Evolutionary conservation across 2,113 vertebrate species (phyloP).

Genomic region (Notarius lentiginosus): DNA sequence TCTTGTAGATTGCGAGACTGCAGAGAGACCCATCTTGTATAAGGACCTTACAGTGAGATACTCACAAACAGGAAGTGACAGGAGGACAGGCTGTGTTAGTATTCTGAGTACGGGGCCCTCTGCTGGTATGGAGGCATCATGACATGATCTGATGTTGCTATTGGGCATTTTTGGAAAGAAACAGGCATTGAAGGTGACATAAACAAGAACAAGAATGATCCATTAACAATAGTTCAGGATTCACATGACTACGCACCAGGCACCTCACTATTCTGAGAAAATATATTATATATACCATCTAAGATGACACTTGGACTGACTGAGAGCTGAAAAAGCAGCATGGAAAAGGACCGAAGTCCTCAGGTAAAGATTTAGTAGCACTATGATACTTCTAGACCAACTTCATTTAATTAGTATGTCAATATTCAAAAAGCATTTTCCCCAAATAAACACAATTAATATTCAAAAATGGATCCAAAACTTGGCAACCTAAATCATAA

Average conservation of each 20-base stretch:
- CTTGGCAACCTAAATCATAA: constrained; percentile 24
- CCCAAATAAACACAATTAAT: constrained; percentile 13
- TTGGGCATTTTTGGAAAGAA: neutral
- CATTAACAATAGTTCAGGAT: neutral
- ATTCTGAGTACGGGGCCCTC: neutral
- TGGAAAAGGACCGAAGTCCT: neutral
- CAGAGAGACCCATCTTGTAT: no score
- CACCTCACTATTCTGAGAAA: neutral
- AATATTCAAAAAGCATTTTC: neutral
- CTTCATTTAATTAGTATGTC: constrained; percentile 2
- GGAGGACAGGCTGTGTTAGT: neutral
- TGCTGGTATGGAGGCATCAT: neutral
- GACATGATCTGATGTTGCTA: neutral
- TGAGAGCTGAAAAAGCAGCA: no score
- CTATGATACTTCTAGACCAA: neutral
- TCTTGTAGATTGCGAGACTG: no score
- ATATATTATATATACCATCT: neutral
- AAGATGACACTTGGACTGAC: neutral
- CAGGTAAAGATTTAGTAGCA: neutral
- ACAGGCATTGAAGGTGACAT: neutral
- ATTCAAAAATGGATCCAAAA: constrained; percentile 29
- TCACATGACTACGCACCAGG: neutral
- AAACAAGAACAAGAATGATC: neutral
- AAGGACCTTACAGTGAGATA: neutral
- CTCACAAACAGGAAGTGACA: neutral